Conservation (phyloP, 1,140 invertebrate genomes). For the Lanistes nyassanus region DNA sequence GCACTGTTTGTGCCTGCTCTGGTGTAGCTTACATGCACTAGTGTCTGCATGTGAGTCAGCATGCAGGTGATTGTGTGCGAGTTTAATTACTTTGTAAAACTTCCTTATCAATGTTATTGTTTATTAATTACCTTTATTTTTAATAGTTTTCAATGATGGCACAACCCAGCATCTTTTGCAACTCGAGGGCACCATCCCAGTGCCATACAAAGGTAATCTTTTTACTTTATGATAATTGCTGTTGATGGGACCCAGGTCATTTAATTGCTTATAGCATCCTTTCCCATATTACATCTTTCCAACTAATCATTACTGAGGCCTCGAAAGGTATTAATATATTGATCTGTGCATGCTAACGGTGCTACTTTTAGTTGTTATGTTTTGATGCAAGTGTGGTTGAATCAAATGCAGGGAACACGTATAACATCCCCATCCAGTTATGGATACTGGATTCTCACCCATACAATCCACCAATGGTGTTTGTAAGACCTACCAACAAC, state of each 20-base stretch:
- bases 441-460: constrained; percentile 98
- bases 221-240: background rate
- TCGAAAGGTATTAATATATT: background rate
- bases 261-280: background rate
- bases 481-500: constrained; percentile 92
- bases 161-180: constrained; percentile 82
- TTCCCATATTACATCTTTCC: background rate
- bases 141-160: constrained; percentile 91
- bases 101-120: background rate
- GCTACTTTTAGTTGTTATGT: background rate
- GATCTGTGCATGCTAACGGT: background rate
- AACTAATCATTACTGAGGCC: background rate
- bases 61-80: no score
- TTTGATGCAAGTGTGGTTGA: constrained; percentile 27
- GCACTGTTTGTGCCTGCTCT: no score
- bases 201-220: constrained; percentile 82
- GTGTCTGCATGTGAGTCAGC: no score
- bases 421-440: constrained; percentile 97
- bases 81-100: no score
- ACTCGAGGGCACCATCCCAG: constrained; percentile 92
- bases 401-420: constrained; percentile 76
- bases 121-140: constrained; percentile 37
- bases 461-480: constrained; percentile 96
- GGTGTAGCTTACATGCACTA: no score
- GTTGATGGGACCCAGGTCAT: background rate